These are phyloP conservation scores for Adelosebastes latens DNA, from an alignment of 2,797 vertebrate genomes.

Conservation along the genomic window DNA sequence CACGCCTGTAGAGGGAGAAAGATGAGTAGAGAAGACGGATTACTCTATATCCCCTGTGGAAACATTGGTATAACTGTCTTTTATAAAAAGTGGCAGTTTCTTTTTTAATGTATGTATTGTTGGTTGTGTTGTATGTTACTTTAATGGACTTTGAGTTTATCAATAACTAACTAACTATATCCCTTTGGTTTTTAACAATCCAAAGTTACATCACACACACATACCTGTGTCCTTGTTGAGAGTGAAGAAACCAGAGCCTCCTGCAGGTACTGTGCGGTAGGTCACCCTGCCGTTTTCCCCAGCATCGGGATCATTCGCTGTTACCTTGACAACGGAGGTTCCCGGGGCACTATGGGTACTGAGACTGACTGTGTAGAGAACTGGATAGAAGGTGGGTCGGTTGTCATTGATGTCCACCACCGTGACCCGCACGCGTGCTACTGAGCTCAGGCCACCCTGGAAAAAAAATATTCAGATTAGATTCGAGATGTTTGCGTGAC, in stretches of 20 bases:
- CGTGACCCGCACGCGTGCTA: conserved; percentile 88
- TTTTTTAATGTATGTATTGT: no score
- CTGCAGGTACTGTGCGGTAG: conserved; percentile 87
- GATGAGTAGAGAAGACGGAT: background rate
- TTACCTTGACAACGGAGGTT: conserved; percentile 91
- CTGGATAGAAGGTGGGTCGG: conserved; percentile 91
- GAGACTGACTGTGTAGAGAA: conserved; percentile 92
- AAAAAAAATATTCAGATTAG: background rate
- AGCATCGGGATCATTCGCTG: conserved; percentile 93
- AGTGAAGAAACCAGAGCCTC: conserved; percentile 89
- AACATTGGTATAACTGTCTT: no score
- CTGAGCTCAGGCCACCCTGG: conserved; percentile 92
- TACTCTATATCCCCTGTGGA: no score
- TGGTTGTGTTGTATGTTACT: no score
- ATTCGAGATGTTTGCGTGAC: background rate
- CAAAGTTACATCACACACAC: background rate
- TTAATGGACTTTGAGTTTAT: no score
- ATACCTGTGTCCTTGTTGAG: conserved; percentile 93
- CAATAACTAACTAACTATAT: background rate
- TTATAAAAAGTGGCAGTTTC: no score
- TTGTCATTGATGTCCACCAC: conserved; percentile 96
- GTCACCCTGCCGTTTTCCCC: conserved; percentile 90
- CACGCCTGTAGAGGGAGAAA: conserved; percentile 80
- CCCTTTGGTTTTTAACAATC: background rate
- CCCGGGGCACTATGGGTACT: conserved; percentile 93